phyloP scores from a whole-genome alignment of 2,797 vertebrate genomes.

The Sphaeramia orbicularis region DNA sequence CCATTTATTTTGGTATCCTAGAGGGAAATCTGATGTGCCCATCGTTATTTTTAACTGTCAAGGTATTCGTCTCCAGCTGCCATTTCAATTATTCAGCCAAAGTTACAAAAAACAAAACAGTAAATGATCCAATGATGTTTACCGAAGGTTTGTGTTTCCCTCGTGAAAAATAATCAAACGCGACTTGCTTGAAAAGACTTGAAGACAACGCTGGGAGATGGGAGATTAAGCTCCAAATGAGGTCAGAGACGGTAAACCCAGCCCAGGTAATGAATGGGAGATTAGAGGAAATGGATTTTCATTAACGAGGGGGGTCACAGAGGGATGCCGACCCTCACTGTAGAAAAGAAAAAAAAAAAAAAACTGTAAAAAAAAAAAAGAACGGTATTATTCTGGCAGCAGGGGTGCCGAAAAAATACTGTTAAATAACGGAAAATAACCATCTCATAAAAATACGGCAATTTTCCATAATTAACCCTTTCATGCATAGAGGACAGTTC shows the following conservation, averaged over 20 bases:
- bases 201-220: not conserved
- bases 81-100: constrained; percentile 22
- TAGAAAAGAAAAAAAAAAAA: too few species aligned
- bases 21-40: constrained; percentile 7
- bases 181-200: fast-evolving
- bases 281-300: constrained; percentile 58
- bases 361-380: too few species aligned
- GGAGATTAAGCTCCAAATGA: constrained; percentile 13
- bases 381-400: too few species aligned
- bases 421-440: too few species aligned
- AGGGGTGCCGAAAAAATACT: too few species aligned
- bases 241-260: constrained; percentile 32
- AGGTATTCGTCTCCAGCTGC: constrained; percentile 3
- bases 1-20: constrained; percentile 36
- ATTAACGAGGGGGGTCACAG: constrained; percentile 15
- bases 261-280: constrained; percentile 27
- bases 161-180: constrained; percentile 1
- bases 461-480: too few species aligned
- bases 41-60: constrained; percentile 18
- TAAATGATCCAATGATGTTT: not conserved
- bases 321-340: too few species aligned
- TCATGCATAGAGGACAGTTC: too few species aligned
- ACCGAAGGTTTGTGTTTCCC: not conserved
- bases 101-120: not conserved
- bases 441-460: too few species aligned